These are phyloP conservation scores for Neogale vison DNA, from an alignment of 2,113 vertebrate genomes.

Conservation along the genomic window DNA sequence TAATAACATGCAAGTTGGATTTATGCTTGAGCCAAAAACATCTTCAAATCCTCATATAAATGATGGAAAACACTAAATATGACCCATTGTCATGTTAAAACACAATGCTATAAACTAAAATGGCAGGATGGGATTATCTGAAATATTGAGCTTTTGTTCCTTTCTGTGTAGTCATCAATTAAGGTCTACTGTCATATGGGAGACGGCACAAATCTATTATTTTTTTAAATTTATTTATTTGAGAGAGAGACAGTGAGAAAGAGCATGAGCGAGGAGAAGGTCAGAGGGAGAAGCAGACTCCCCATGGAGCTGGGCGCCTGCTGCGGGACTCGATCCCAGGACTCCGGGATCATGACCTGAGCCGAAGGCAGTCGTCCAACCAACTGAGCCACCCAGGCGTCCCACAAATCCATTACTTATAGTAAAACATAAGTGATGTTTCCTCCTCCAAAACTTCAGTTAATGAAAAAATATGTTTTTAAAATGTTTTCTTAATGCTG, in stretches of 20 bases:
- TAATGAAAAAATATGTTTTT: constrained; percentile 58
- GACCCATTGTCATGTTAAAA: constrained; percentile 29
- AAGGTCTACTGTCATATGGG: constrained; percentile 38
- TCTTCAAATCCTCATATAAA: neutral
- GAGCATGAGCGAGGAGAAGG: no score
- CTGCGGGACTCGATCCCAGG: no score
- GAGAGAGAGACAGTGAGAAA: no score
- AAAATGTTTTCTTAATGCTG: constrained; percentile 19
- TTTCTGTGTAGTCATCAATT: constrained; percentile 44
- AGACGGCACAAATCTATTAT: constrained; percentile 55
- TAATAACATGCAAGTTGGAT: neutral
- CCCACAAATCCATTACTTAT: constrained; percentile 60
- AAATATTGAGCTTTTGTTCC: constrained; percentile 19
- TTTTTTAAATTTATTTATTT: no score
- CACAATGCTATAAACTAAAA: constrained; percentile 42
- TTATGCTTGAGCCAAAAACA: neutral
- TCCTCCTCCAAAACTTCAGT: constrained; percentile 6
- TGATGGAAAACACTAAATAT: neutral
- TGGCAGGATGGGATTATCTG: neutral
- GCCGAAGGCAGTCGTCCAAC: no score
- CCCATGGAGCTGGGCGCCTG: no score
- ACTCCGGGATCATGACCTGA: no score
- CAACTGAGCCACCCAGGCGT: no score
- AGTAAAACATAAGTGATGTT: constrained; percentile 39
- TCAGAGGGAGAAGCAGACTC: no score